Evolutionary conservation across 2,888 invertebrate species (phyloP).

Genomic region (Chaitophorus viminalis): DNA sequence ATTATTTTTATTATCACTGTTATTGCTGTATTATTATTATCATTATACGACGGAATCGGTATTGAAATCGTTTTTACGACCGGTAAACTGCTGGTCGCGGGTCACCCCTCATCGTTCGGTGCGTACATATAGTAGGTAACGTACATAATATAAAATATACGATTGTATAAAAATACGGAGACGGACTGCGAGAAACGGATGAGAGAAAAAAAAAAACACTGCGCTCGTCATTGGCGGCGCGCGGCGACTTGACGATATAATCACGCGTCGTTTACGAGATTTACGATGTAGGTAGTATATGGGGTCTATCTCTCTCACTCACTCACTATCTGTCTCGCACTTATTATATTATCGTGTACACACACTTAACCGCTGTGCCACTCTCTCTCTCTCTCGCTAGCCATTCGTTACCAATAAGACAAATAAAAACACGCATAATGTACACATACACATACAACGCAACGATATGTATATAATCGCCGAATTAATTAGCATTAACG

Average conservation of each 20-base stretch:
- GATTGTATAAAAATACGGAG: too few species aligned
- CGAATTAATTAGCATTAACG: slow-evolving; percentile 59
- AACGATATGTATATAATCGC: slow-evolving; percentile 49
- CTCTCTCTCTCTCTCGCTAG: too few species aligned
- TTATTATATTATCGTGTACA: too few species aligned
- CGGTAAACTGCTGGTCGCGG: not conserved
- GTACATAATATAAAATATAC: too few species aligned
- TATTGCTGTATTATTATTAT: not conserved
- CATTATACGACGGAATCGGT: slow-evolving; percentile 18
- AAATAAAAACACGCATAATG: not conserved
- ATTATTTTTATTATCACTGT: slow-evolving; percentile 4
- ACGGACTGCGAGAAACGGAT: too few species aligned
- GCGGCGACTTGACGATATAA: slow-evolving; percentile 32
- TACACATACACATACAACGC: not conserved
- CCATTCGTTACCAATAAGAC: slow-evolving; percentile 5
- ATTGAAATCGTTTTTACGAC: slow-evolving; percentile 46
- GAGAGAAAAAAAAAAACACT: not conserved
- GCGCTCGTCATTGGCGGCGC: not conserved
- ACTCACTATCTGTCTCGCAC: too few species aligned
- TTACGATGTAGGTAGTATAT: too few species aligned
- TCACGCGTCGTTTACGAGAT: slow-evolving; percentile 34
- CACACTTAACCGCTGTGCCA: too few species aligned
- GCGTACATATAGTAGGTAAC: too few species aligned
- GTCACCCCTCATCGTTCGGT: not conserved
- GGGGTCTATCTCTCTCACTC: not conserved